Conservation (phyloP, 2,797 vertebrate species). For the Sebastes hopkinsi region DNA sequence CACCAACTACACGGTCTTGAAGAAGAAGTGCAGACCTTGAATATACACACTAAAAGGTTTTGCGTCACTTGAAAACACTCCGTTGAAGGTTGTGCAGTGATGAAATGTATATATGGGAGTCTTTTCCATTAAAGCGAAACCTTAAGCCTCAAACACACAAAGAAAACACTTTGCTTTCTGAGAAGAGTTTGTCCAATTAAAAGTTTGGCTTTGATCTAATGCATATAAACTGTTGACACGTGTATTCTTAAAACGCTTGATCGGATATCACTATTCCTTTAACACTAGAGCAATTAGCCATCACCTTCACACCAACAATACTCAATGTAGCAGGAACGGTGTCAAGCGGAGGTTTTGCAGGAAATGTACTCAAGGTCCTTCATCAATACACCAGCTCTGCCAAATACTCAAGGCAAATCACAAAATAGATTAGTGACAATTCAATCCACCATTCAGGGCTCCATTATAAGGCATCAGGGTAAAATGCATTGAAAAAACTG, state of each 20-base stretch:
- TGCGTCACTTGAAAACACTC: background rate
- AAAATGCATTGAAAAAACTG: constrained; percentile 30
- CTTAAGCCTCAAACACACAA: background rate
- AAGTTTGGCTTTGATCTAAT: constrained; percentile 1
- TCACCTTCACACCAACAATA: constrained; percentile 32
- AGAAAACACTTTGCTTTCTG: background rate
- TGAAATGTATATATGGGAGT: no score
- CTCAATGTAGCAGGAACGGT: constrained; percentile 18
- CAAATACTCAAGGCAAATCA: constrained; percentile 58
- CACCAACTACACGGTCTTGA: background rate
- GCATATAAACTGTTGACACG: background rate
- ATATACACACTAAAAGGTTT: background rate
- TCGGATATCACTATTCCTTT: background rate
- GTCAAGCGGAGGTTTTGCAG: constrained; percentile 20
- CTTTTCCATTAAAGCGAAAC: background rate
- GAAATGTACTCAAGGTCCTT: constrained; percentile 44
- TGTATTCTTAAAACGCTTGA: constrained; percentile 9
- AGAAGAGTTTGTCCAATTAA: constrained; percentile 6
- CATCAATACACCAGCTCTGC: constrained; percentile 45
- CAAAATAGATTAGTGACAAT: constrained; percentile 55
- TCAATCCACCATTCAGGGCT: constrained; percentile 42
- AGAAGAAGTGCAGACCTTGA: background rate
- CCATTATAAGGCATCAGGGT: constrained; percentile 29
- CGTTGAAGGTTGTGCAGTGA: background rate
- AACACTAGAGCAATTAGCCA: constrained; percentile 18